Conservation (phyloP, 2,888 invertebrate species). For the Dolichopus griseipennis region DNA sequence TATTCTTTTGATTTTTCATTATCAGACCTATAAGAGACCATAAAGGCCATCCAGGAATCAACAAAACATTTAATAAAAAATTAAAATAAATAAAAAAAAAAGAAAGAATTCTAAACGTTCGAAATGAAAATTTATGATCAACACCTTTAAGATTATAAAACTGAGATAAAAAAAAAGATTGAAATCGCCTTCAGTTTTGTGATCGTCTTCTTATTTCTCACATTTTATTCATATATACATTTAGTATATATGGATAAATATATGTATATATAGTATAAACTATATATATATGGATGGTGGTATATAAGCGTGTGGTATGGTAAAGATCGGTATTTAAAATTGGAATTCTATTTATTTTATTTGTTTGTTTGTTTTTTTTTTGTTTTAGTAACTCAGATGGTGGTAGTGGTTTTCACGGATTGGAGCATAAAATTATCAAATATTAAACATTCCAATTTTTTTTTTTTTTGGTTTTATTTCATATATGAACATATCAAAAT, state of each 20-base stretch:
- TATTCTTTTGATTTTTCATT: too few relatives aligned
- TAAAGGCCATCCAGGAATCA: background rate
- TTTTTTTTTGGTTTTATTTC: too few relatives aligned
- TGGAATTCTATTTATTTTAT: too few relatives aligned
- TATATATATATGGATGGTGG: background rate
- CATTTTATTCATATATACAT: background rate
- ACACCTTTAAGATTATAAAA: conserved; percentile 34
- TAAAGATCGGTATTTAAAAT: background rate
- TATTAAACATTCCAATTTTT: too few relatives aligned
- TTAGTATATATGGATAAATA: background rate
- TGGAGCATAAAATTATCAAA: too few relatives aligned
- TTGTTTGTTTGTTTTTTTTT: too few relatives aligned
- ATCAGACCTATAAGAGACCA: background rate
- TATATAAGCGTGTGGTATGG: background rate
- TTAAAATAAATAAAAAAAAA: conserved; percentile 11
- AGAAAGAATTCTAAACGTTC: background rate
- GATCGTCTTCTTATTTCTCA: conserved; percentile 6
- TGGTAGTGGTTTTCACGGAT: too few relatives aligned
- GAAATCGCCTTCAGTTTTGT: conserved; percentile 7
- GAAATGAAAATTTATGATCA: conserved; percentile 43
- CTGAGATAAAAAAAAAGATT: conserved; percentile 21
- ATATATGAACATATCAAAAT: too few relatives aligned
- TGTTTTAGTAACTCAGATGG: too few relatives aligned
- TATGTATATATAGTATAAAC: background rate
- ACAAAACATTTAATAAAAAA: background rate